A percentile compares a stretch with the other conserved stretches of the same genome.
Conservation (phyloP, 2,113 vertebrate genomes). For the Actenoides hombroni region DNA sequence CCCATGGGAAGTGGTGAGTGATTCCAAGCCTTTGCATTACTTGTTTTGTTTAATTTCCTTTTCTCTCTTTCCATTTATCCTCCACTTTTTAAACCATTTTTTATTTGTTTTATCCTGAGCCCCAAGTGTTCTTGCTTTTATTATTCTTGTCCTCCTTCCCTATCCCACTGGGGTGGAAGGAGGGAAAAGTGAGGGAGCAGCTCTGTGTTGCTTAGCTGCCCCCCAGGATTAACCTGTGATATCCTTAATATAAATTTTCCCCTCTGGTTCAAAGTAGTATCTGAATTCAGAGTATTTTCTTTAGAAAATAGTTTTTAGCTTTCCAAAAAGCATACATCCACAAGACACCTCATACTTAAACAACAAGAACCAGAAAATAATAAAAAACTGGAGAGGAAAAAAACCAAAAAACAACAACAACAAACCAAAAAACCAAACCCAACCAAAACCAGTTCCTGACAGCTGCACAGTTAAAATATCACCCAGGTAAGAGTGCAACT, state of each 20-base stretch:
- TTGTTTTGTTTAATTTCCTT: neutral
- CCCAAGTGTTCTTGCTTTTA: neutral
- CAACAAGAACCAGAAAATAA: neutral
- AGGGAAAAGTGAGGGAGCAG: neutral
- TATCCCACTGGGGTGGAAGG: neutral
- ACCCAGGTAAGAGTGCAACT: neutral
- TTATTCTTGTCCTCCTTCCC: neutral
- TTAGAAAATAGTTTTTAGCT: neutral
- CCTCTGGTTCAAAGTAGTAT: neutral
- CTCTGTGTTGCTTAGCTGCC: neutral
- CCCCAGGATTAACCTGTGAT: neutral
- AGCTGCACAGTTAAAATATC: neutral
- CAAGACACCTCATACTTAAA: neutral
- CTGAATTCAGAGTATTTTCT: neutral
- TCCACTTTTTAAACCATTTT: neutral
- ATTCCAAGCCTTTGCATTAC: neutral
- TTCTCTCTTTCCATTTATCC: neutral
- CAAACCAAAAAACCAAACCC: too few relatives aligned
- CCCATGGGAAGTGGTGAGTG: neutral
- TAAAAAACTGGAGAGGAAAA: neutral
- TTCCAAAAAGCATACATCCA: neutral
- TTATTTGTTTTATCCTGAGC: neutral
- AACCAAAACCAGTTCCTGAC: neutral
- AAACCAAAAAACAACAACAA: neutral
- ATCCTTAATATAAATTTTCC: neutral